phyloP scores from a whole-genome alignment of 1,140 invertebrate species.

The Subanguina moxae region DNA sequence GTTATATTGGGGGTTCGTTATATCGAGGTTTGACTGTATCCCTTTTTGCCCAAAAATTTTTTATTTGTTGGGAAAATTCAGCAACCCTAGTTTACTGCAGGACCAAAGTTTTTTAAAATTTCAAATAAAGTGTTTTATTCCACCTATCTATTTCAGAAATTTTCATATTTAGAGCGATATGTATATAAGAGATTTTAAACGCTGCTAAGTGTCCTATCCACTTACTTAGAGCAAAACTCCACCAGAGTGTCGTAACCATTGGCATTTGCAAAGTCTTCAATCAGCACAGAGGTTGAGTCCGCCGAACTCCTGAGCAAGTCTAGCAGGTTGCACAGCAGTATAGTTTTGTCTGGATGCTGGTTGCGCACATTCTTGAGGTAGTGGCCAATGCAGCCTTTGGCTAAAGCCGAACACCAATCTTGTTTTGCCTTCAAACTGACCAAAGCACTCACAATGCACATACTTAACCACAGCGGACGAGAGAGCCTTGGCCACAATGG shows the following conservation, averaged over 20 bases:
- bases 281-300: conserved; percentile 83
- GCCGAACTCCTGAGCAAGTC: conserved; percentile 98
- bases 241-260: conserved; percentile 85
- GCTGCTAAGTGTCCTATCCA: no score
- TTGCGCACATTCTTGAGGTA: conserved; percentile 97
- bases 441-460: conserved; percentile 78
- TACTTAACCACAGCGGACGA: conserved; percentile 86
- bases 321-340: conserved; percentile 96
- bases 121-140: no score
- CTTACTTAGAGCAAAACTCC: conserved; percentile 27
- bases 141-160: no score
- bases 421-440: neutral
- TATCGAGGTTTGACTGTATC: no score
- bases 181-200: no score
- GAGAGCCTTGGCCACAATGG: conserved; percentile 84
- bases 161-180: no score
- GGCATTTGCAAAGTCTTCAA: conserved; percentile 89
- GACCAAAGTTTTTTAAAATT: no score
- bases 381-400: conserved; percentile 85
- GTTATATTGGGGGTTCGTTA: no score
- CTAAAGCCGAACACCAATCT: conserved; percentile 64
- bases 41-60: no score
- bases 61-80: no score
- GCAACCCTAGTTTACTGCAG: no score
- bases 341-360: conserved; percentile 81